Evolutionary conservation across 2,113 vertebrate species (phyloP).

Genomic region (Oplegnathus fasciatus): DNA sequence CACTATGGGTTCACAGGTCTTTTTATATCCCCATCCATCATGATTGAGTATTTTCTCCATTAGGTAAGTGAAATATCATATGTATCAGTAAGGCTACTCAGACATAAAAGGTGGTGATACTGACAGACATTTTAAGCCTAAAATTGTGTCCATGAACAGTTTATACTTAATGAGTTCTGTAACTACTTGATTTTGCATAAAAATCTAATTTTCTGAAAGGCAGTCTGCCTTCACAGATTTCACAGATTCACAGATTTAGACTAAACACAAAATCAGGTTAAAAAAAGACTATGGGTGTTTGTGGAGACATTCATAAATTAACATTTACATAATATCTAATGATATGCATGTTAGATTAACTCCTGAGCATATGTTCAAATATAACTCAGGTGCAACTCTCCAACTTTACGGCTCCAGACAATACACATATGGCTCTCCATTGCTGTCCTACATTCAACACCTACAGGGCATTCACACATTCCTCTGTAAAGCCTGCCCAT

Average conservation of each 20-base stretch:
- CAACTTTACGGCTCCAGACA: constrained; percentile 35
- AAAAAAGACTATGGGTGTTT: not conserved
- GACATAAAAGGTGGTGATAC: not conserved
- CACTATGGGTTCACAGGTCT: constrained; percentile 18
- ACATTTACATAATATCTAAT: constrained; percentile 43
- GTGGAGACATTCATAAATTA: not conserved
- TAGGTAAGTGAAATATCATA: constrained; percentile 31
- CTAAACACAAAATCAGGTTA: not conserved
- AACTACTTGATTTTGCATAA: constrained; percentile 22
- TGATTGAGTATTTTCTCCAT: constrained; percentile 19
- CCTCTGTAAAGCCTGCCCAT: constrained; percentile 49
- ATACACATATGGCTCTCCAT: constrained; percentile 38
- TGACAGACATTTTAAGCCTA: not conserved
- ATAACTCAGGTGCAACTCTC: constrained; percentile 37
- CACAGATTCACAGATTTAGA: too few relatives aligned
- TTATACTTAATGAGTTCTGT: constrained; percentile 4
- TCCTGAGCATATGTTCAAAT: constrained; percentile 49
- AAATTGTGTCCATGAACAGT: not conserved
- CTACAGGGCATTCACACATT: constrained; percentile 57
- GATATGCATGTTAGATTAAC: constrained; percentile 22
- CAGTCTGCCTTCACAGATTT: not conserved
- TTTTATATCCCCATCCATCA: constrained; percentile 53
- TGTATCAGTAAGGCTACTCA: not conserved
- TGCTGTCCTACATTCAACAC: constrained; percentile 56
- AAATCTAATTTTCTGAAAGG: not conserved